Percentiles rank a stretch among this genome's conserved stretches.
These are phyloP conservation scores for Meiosimyza platycephala DNA, from an alignment of 2,888 invertebrate species.

Conservation along the genomic window DNA sequence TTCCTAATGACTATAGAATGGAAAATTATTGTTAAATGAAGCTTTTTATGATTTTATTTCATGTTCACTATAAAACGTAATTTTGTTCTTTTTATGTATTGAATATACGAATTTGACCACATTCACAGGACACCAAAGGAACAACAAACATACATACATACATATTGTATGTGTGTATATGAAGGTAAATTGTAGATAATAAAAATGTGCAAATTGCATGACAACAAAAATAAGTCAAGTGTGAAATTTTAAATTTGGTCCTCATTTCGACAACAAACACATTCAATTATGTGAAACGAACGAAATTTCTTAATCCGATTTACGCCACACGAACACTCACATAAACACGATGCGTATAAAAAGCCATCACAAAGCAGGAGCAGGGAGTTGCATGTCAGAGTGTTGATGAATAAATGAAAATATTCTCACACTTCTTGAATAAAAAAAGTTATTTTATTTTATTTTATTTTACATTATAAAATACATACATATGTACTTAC, in stretches of 20 bases:
- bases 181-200: conserved; percentile 10
- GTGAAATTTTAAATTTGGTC: conserved; percentile 68
- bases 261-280: conserved; percentile 63
- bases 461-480: background rate
- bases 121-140: too few species aligned
- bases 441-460: background rate
- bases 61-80: too few species aligned
- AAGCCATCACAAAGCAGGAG: conserved; percentile 5
- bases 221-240: conserved; percentile 66
- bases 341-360: background rate
- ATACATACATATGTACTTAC: conserved; percentile 19
- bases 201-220: conserved; percentile 59
- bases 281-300: conserved; percentile 67
- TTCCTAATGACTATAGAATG: too few species aligned
- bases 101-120: too few species aligned
- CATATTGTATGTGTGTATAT: too few species aligned
- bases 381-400: background rate
- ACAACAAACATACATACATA: too few species aligned
- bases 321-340: conserved; percentile 55
- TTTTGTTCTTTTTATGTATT: too few species aligned
- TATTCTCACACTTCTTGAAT: conserved; percentile 15
- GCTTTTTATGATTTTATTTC: too few species aligned
- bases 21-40: too few species aligned
- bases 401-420: conserved; percentile 21
- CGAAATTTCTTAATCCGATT: conserved; percentile 67